Base-by-base conservation (phyloP, 1,140 invertebrate species). In the Drepana arcuata region DNA sequence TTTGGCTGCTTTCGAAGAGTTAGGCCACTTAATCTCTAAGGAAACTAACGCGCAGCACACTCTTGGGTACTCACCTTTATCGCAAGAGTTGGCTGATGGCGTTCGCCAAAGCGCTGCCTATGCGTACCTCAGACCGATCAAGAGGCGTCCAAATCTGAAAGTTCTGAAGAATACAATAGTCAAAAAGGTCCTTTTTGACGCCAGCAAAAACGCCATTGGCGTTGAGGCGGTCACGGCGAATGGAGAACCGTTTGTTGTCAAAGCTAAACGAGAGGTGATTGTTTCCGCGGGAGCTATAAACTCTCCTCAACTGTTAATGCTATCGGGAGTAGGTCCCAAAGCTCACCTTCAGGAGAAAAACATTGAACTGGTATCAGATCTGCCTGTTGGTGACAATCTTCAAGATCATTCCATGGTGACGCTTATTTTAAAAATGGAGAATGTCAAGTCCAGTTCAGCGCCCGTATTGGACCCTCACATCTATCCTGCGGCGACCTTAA, bases 31-130 rank as follows among this genome's bases (percentile, higher is more conserved):
- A 11, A 39, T 32, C 2, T 7, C 49, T 9, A 14, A 46, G 14
- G 92, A 94, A 46, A 79, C 91, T n/a, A 93, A 95, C 54, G 90
- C 91, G 1, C 83, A 82, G 7, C 85, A 58, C 1, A 88, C 89
- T 63, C 85, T 85, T 9, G 90, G 93, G 32, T 91, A 92, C 46
- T 83, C 85, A 0, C 56, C 84, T 15, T 82, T 88, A 0, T 87
- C 91, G 57, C 92, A 81, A 23, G 93, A 93, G 0, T 69, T 94
- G 10, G 77, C 88, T 9, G 80, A 93, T 26, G 93, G 93, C 0
- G 64, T 89, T 4, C 78, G 92, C 11, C 92, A 91, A 62, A 92
- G 90, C 42, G 86, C 91, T 3, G 86, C 91, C 1, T 89, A 89
- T 62, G 91, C 88, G 0, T 95, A 91, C 56, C 65, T 95, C 1